Evolutionary conservation across 2,113 vertebrate genomes (phyloP).

Genomic region (Callipepla squamata): DNA sequence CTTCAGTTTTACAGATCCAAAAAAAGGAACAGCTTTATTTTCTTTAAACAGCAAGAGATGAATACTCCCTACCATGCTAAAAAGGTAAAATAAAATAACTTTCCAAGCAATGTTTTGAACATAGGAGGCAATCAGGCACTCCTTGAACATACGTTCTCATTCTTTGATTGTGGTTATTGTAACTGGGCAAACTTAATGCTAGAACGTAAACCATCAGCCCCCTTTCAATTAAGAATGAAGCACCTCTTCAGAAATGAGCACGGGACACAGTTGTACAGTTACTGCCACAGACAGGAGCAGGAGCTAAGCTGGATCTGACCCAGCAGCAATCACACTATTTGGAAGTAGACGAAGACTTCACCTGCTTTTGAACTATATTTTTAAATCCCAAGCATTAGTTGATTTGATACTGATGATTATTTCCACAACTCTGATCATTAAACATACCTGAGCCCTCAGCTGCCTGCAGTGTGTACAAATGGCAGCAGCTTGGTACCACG

Average conservation of each 20-base stretch:
- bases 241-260: background rate
- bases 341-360: background rate
- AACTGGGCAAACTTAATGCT: background rate
- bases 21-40: constrained; percentile 42
- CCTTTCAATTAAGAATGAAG: background rate
- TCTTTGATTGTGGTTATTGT: background rate
- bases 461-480: background rate
- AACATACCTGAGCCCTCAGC: background rate
- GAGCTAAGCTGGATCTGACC: background rate
- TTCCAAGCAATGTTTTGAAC: background rate
- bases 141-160: background rate
- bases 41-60: background rate
- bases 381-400: background rate
- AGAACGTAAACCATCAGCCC: background rate
- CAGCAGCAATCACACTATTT: background rate
- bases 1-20: constrained; percentile 9
- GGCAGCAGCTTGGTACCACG: rapidly evolving
- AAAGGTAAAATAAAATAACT: background rate
- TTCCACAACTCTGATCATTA: background rate
- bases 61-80: background rate
- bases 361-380: rapidly evolving
- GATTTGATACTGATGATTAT: background rate
- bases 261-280: background rate
- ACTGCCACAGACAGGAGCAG: background rate
- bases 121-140: background rate